Percentiles rank a stretch among this genome's conserved stretches.
These are phyloP conservation scores for Raja brachyura DNA, from an alignment of 2,113 vertebrate species.

Conservation along the genomic window DNA sequence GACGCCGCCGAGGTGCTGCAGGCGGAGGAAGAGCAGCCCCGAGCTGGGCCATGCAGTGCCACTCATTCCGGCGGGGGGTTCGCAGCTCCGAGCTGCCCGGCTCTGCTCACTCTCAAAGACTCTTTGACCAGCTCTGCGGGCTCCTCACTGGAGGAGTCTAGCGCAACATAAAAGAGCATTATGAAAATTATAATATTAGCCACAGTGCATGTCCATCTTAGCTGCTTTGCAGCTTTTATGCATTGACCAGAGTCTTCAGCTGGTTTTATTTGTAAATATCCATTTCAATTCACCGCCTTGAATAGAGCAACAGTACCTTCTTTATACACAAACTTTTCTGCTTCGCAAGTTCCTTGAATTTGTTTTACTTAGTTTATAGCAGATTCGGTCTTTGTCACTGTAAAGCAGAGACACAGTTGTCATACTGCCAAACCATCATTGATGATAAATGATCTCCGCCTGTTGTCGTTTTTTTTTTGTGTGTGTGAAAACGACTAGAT, in stretches of 20 bases:
- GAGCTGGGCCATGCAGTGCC: slow-evolving; percentile 57
- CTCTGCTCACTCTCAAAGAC: slow-evolving; percentile 61
- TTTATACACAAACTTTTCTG: slow-evolving; percentile 59
- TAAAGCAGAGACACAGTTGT: slow-evolving; percentile 40
- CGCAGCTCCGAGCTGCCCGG: slow-evolving; percentile 51
- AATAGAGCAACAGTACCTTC: slow-evolving; percentile 62
- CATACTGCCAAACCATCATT: slow-evolving; percentile 42
- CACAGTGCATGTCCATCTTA: slow-evolving; percentile 61
- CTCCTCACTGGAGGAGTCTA: slow-evolving; percentile 67
- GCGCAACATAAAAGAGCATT: slow-evolving; percentile 71
- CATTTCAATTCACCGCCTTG: slow-evolving; percentile 62
- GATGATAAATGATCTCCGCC: slow-evolving; percentile 45
- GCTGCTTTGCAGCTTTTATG: slow-evolving; percentile 60
- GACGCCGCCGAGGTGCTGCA: slow-evolving; percentile 11
- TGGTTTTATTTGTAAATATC: slow-evolving; percentile 59
- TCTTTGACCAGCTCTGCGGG: slow-evolving; percentile 69
- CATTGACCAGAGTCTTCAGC: slow-evolving; percentile 60
- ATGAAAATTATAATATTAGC: slow-evolving; percentile 74
- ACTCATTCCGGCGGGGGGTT: slow-evolving; percentile 63
- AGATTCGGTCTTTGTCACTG: slow-evolving; percentile 41
- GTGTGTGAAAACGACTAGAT: slow-evolving; percentile 33
- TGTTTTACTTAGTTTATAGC: slow-evolving; percentile 44
- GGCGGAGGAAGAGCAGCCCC: slow-evolving; percentile 44
- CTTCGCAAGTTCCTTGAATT: slow-evolving; percentile 53
- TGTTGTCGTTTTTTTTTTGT: slow-evolving; percentile 11